Conservation (phyloP, 2,113 vertebrate species). For the Carassius gibelio region DNA sequence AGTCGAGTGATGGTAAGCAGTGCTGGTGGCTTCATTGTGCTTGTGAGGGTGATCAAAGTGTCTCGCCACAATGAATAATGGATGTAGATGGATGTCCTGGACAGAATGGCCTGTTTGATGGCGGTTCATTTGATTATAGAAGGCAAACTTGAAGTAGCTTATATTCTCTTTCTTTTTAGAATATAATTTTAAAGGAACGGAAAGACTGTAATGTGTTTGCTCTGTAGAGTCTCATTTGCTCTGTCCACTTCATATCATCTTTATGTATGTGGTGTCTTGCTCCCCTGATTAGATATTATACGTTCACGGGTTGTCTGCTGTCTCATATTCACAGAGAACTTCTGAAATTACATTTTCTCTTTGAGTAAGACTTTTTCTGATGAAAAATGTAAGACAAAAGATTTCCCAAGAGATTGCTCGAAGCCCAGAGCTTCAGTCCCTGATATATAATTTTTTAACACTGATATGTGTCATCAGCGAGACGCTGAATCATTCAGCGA, state of each 20-base stretch:
- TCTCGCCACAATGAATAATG: not conserved
- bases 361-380: not conserved
- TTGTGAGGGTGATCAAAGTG: not conserved
- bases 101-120: not conserved
- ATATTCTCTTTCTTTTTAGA: not conserved
- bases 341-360: constrained; percentile 17
- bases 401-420: constrained; percentile 8
- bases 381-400: constrained; percentile 25
- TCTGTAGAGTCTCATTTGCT: constrained; percentile 10
- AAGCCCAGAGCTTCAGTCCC: not conserved
- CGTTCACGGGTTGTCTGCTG: not conserved
- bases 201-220: constrained; percentile 26
- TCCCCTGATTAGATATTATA: not conserved
- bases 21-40: not conserved
- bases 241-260: constrained; percentile 38
- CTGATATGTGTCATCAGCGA: not conserved
- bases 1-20: constrained; percentile 86
- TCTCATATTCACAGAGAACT: constrained; percentile 5
- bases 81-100: constrained; percentile 1
- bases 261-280: constrained; percentile 21
- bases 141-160: not conserved
- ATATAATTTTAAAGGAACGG: not conserved
- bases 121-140: not conserved
- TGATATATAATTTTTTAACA: not conserved
- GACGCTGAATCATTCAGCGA: not conserved